These are phyloP conservation scores for Agriopis leucophaearia DNA, from an alignment of 2,888 invertebrate species.

Conservation along the genomic window DNA sequence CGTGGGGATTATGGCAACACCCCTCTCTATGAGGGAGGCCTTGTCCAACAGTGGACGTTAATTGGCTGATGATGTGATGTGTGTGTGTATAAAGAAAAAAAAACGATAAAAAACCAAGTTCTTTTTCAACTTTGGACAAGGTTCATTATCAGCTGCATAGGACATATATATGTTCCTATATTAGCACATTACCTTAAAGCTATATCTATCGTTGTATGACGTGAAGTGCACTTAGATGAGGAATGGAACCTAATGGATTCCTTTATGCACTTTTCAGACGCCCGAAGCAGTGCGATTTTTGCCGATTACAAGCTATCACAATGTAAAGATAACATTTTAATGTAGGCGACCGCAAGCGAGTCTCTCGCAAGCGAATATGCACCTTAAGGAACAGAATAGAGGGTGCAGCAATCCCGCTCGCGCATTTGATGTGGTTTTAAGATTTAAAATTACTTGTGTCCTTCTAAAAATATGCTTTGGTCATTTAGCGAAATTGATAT, in stretches of 20 bases:
- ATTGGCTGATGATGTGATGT: too few relatives aligned
- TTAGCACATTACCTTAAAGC: conserved; percentile 36
- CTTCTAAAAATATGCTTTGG: too few relatives aligned
- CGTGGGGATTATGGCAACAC: too few relatives aligned
- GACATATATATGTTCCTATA: background rate
- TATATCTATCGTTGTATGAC: conserved; percentile 60
- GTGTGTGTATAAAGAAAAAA: too few relatives aligned
- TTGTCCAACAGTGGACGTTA: too few relatives aligned
- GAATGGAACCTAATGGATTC: conserved; percentile 34
- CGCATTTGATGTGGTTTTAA: too few relatives aligned
- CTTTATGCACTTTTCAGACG: conserved; percentile 27
- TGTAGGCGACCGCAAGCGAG: background rate
- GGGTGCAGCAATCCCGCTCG: background rate
- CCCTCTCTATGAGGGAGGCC: too few relatives aligned
- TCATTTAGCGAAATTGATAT: too few relatives aligned
- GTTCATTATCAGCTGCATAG: background rate
- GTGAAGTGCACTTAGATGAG: conserved; percentile 60
- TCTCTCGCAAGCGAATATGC: background rate
- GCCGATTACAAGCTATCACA: background rate
- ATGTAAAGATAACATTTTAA: background rate
- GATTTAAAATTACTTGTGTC: too few relatives aligned
- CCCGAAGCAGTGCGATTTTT: conserved; percentile 6
- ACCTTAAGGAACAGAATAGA: background rate
- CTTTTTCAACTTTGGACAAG: too few relatives aligned
- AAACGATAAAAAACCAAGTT: too few relatives aligned